Evolutionary conservation across 2,113 vertebrate genomes (phyloP).

Genomic region (Opisthocomus hoazin): DNA sequence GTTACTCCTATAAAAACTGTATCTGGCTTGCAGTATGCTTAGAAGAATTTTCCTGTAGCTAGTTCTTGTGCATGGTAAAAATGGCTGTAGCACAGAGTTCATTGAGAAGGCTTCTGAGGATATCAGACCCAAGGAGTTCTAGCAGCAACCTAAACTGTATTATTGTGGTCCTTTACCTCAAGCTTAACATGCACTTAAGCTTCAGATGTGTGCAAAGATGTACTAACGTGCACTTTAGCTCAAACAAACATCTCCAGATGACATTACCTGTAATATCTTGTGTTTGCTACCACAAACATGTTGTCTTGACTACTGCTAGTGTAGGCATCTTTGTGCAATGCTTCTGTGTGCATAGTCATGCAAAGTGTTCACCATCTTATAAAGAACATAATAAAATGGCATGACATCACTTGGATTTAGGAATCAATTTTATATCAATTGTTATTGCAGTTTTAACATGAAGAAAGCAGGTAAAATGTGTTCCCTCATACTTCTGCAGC

Average conservation of each 20-base stretch:
- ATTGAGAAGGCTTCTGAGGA: background rate
- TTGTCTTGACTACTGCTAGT: background rate
- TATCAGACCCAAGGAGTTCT: background rate
- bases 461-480: background rate
- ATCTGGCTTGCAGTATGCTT: background rate
- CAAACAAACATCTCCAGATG: rapidly evolving
- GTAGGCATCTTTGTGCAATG: background rate
- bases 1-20: background rate
- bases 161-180: background rate
- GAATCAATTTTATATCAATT: background rate
- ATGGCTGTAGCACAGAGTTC: background rate
- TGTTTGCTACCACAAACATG: background rate
- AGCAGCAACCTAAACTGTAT: background rate
- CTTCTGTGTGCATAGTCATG: background rate
- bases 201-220: background rate
- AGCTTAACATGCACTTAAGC: background rate
- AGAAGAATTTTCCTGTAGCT: background rate
- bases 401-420: background rate
- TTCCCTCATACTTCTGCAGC: background rate
- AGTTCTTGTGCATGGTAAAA: background rate
- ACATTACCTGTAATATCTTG: background rate
- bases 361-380: background rate
- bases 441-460: background rate
- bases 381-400: background rate
- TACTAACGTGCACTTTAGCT: background rate